Percentiles rank a stretch among this genome's conserved stretches.
These are phyloP conservation scores for Tinamus major DNA, from an alignment of 2,797 vertebrate species.

Conservation along the genomic window DNA sequence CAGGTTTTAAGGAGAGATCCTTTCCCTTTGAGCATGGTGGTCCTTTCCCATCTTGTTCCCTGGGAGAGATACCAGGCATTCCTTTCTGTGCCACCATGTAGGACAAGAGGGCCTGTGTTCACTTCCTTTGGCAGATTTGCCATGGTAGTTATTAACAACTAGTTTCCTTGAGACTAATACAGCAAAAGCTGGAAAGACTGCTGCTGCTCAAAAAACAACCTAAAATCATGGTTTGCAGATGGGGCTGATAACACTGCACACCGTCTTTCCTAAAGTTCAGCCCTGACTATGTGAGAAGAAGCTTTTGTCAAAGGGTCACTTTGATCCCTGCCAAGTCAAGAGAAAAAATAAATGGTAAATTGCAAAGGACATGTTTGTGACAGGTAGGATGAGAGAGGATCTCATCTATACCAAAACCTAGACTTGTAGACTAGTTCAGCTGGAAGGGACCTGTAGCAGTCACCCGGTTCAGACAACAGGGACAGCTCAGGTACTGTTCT, in stretches of 20 bases:
- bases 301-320: background rate
- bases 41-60: background rate
- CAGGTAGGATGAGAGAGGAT: background rate
- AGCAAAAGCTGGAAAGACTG: background rate
- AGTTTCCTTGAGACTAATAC: background rate
- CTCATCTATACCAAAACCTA: background rate
- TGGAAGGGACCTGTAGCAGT: background rate
- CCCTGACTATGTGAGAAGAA: fast-evolving
- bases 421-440: background rate
- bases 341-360: background rate
- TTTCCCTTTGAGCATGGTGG: background rate
- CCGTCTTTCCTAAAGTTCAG: background rate
- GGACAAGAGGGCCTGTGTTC: background rate
- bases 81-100: too few relatives aligned
- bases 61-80: background rate
- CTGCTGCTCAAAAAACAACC: background rate
- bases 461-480: background rate
- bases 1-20: background rate
- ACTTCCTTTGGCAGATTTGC: background rate
- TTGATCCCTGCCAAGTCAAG: background rate
- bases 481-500: background rate
- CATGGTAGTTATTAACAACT: background rate
- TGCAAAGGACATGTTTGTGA: background rate
- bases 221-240: background rate
- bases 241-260: background rate